Conservation (phyloP, 2,888 invertebrate species). For the Agrochola macilenta region DNA sequence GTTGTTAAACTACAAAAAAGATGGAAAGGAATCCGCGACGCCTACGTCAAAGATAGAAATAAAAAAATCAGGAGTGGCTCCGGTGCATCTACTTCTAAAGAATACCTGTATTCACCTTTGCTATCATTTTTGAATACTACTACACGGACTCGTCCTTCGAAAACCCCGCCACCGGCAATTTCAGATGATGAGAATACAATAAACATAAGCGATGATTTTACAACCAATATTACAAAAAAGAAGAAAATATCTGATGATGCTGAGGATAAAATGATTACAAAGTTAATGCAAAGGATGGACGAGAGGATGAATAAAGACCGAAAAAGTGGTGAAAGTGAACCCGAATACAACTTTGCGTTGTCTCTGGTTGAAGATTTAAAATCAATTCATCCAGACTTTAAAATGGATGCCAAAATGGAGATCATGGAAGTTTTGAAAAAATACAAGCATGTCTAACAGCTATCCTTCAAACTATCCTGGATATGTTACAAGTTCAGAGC, state of each 20-base stretch:
- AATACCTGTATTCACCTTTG: conserved; percentile 58
- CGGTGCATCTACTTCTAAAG: conserved; percentile 46
- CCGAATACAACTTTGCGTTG: neutral
- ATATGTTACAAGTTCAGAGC: conserved; percentile 62
- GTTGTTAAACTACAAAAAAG: conserved; percentile 40
- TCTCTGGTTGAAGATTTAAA: neutral
- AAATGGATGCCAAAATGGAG: too few relatives aligned
- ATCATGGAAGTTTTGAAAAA: conserved; percentile 39
- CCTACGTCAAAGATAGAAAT: conserved; percentile 45
- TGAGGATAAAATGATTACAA: too few relatives aligned
- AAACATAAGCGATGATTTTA: too few relatives aligned
- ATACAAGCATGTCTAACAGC: conserved; percentile 45
- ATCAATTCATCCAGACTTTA: too few relatives aligned
- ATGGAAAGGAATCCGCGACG: conserved; percentile 29
- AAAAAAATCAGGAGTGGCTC: conserved; percentile 58
- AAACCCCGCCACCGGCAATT: too few relatives aligned
- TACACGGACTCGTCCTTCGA: conserved; percentile 42
- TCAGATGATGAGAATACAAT: too few relatives aligned
- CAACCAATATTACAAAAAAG: too few relatives aligned
- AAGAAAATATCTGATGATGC: too few relatives aligned
- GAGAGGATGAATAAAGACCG: too few relatives aligned
- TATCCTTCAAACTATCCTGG: conserved; percentile 59
- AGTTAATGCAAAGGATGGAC: too few relatives aligned
- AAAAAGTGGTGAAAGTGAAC: too few relatives aligned
- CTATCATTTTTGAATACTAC: conserved; percentile 61